phyloP scores from a whole-genome alignment of 2,113 vertebrate genomes.

The Pseudopipra pipra region DNA sequence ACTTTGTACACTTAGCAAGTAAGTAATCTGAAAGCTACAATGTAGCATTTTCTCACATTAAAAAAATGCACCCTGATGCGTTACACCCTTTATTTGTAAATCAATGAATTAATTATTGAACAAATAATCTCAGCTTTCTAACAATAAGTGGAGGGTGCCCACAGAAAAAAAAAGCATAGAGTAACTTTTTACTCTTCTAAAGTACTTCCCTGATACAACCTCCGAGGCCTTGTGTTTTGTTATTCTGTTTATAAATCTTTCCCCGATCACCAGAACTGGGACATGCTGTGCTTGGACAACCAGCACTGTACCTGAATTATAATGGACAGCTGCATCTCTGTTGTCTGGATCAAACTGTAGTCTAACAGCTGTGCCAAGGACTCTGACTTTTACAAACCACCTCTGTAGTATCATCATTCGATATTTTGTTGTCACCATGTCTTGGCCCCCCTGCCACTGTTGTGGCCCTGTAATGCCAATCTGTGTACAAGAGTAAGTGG shows the following conservation, averaged over 20 bases:
- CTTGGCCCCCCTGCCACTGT: neutral
- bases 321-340: neutral
- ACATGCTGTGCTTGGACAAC: neutral
- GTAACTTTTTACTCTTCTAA: neutral
- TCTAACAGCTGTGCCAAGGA: neutral
- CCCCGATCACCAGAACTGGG: neutral
- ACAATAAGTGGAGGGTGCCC: neutral
- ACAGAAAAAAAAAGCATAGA: neutral
- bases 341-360: neutral
- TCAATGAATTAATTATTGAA: constrained; percentile 25
- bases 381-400: neutral
- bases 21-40: neutral
- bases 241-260: neutral
- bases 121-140: neutral
- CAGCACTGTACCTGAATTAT: neutral
- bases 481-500: neutral
- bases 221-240: neutral
- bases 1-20: neutral
- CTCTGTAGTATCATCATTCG: neutral
- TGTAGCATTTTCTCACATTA: neutral
- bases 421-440: neutral
- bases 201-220: neutral
- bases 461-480: neutral
- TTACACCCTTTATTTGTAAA: constrained; percentile 19
- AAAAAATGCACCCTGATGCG: neutral